phyloP scores from a whole-genome alignment of 2,797 vertebrate species.

The Lacerta viridis region DNA sequence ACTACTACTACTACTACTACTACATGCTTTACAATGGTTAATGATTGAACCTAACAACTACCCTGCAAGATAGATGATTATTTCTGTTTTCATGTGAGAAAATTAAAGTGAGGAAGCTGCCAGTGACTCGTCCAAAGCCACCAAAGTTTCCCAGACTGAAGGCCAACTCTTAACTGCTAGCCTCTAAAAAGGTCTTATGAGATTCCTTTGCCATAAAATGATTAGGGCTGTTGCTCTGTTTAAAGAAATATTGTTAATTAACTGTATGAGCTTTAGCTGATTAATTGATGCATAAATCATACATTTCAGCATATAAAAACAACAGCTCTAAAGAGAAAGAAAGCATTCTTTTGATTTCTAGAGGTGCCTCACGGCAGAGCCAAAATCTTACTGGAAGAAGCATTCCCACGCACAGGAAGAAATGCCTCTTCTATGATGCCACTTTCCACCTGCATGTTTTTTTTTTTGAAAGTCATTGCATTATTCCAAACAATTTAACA shows the following conservation, averaged over 20 bases:
- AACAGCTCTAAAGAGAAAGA: not conserved
- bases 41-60: not conserved
- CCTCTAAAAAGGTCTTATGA: no score
- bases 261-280: not conserved
- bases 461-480: not conserved
- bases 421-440: slow-evolving; percentile 11
- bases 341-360: not conserved
- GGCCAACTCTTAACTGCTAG: not conserved
- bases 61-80: not conserved
- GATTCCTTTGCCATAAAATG: not conserved
- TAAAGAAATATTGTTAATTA: not conserved
- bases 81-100: not conserved
- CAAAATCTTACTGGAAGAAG: not conserved
- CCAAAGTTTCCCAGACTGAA: not conserved
- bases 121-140: not conserved
- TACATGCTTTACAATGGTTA: not conserved
- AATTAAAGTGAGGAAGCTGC: not conserved
- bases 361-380: no score
- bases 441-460: not conserved
- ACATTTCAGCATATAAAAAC: not conserved
- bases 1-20: no score
- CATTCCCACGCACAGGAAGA: not conserved
- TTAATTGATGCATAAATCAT: not conserved
- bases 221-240: not conserved
- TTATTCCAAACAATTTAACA: not conserved